Base-by-base conservation (phyloP, 2,888 invertebrate genomes). In the Morinoia aosen region DNA sequence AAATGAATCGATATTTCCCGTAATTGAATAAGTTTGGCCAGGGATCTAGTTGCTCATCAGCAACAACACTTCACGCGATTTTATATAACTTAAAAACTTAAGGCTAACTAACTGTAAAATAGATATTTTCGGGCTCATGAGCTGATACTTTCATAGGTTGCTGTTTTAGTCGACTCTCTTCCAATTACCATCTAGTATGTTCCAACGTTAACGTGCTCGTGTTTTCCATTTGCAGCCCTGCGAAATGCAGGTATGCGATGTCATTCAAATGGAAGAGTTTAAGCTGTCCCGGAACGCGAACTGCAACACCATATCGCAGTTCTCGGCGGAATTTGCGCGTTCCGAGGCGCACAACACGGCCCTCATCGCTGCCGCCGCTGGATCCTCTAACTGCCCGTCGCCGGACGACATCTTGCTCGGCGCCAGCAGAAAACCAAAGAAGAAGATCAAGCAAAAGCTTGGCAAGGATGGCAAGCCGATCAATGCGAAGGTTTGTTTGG, bases 181-280 rank as follows among this genome's bases (percentile, higher is more conserved):
- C 61, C 61, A 61, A 58, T 25, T 64, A 25, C 14, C 25, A 19
- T 25, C 25, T 25, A 64, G 2, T 33, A 76, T 76, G 16, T 33
- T 10, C 16, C 76, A 7, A 33, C 25, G 16, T 33, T 76, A 33
- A 76, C 76, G 76, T 76, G 76, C 0, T 10, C 25, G 25, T 33
- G 76, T 76, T 48, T 90, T 40, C 39, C 90, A 19, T 90, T 90
- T 88, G 0, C 48, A 96, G 96, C 94, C 95, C 33, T 96, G 96
- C 94, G 96, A 96, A 91, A 96, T 96, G 96, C 95, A 96, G 12
- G 95, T 96, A 33, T 96, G 96, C 88, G 96, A 96, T 91, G 95
- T 96, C 39, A 95, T 95, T 61, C 96, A 96, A 91, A 96, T 96
- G 95, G 96, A 96, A 88, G 96, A 96, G 90, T 96, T 96, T 40